These are phyloP conservation scores for Vesta saturnalis DNA, from an alignment of 2,888 invertebrate species.

Conservation along the genomic window DNA sequence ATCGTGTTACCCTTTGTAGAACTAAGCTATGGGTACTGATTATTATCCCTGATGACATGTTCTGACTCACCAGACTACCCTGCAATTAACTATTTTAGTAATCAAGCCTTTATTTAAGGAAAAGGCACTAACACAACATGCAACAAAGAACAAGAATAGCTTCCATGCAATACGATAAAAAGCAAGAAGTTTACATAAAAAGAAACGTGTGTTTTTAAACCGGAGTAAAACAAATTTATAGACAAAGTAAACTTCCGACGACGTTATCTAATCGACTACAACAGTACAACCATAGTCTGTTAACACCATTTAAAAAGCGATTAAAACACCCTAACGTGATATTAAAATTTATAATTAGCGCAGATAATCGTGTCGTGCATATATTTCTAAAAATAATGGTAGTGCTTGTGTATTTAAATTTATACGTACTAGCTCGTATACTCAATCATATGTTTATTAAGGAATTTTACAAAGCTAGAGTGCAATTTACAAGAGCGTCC, in stretches of 20 bases:
- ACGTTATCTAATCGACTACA: conserved; percentile 6
- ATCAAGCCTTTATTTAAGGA: conserved; percentile 22
- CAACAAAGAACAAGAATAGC: neutral
- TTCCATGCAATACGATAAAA: conserved; percentile 14
- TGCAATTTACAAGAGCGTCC: conserved; percentile 36
- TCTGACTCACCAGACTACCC: conserved; percentile 82
- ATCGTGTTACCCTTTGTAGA: conserved; percentile 83
- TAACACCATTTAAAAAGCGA: conserved; percentile 15
- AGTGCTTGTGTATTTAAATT: conserved; percentile 10
- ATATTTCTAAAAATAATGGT: conserved; percentile 7
- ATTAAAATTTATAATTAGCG: conserved; percentile 21
- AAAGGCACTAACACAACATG: conserved; percentile 3
- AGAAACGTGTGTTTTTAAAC: neutral
- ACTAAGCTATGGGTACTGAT: conserved; percentile 90
- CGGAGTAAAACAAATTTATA: neutral
- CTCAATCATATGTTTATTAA: conserved; percentile 16
- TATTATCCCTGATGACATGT: conserved; percentile 84
- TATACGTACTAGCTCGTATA: conserved; percentile 13
- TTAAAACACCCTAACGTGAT: conserved; percentile 18
- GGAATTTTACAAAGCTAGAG: conserved; percentile 19
- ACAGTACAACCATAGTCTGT: conserved; percentile 7
- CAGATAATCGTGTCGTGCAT: conserved; percentile 13
- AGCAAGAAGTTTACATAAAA: neutral
- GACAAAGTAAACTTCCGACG: neutral
- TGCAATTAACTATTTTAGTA: conserved; percentile 57